Evolutionary conservation across 2,888 invertebrate species (phyloP), one percentile per base, ranked within the genome.

Genomic region (Morpho achilles): DNA sequence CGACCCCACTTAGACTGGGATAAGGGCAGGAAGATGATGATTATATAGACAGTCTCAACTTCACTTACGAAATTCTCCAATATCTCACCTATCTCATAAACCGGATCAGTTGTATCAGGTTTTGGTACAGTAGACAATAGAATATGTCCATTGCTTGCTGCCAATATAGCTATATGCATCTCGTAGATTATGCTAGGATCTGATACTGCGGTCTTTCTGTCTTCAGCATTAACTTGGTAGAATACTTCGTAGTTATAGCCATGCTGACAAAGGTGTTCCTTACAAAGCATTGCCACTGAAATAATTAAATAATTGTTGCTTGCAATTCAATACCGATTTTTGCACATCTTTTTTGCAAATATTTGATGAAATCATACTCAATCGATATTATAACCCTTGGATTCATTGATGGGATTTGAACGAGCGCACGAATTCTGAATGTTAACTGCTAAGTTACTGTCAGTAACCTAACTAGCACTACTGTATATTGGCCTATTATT

Each of bases 91-190:
- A 95, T 93, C 83, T 95, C 95, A 77, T 95, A 95, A 0, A 94
- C 94, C 0, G 92, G 87, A 69, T 93, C 93, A 1, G 60, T 68
- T 2, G 71, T 62, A 0, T 79, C 72, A 0, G 93, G 91, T 6
- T 71, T 75, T 0, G 82, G 74, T 0, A 86, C 85, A 0, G 93
- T 83, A 0, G 94, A 92, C 7, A 95, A 76, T 23, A 95, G 76
- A 49, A 95, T 93, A 68, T 95, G 95, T 0, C 94, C 95, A 74
- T 95, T 94, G 74, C 93, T 94, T 0, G 87, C 76, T 0, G 93
- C 93, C 65, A 94, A 80, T 39, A 95, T 93, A 0, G 93, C 93
- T 55, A 95, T 91, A 70, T 94, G 94, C 79, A 95, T 92, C 69
- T 94, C 94, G 9, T 79, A 82, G 22, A 71, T 83, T 61, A 74